These are phyloP conservation scores for Galeopsomyia nigrocyanea DNA, from an alignment of 2,888 invertebrate genomes.

Conservation along the genomic window DNA sequence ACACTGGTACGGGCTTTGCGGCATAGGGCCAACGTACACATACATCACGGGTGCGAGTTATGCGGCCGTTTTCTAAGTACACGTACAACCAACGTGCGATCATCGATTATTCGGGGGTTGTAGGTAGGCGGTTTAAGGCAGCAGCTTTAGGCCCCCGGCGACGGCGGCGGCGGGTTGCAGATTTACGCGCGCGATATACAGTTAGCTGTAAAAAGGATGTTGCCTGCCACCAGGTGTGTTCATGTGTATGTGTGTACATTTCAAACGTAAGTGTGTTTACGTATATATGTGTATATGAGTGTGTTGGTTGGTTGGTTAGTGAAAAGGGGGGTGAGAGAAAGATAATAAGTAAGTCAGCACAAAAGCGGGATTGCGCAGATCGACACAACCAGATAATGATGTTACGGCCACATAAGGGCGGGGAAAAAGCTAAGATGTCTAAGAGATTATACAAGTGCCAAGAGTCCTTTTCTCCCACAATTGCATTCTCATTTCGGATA, in stretches of 20 bases:
- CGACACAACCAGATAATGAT: slow-evolving; percentile 49
- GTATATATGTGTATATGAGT: neutral
- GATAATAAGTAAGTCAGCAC: slow-evolving; percentile 53
- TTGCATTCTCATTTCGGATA: slow-evolving; percentile 46
- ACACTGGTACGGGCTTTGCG: neutral
- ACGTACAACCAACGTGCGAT: slow-evolving; percentile 14
- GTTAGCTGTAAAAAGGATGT: slow-evolving; percentile 47
- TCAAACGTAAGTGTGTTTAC: neutral
- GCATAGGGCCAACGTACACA: neutral
- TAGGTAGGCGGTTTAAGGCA: slow-evolving; percentile 1
- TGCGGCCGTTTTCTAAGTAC: neutral
- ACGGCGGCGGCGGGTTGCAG: slow-evolving; percentile 13
- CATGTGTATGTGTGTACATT: slow-evolving; percentile 19
- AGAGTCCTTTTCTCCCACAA: slow-evolving; percentile 30
- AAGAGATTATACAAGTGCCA: slow-evolving; percentile 39
- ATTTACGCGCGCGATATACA: slow-evolving; percentile 44
- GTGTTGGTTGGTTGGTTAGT: neutral
- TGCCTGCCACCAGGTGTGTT: slow-evolving; percentile 47
- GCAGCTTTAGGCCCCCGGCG: neutral
- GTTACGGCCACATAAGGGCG: slow-evolving; percentile 32
- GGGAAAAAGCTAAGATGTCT: slow-evolving; percentile 44
- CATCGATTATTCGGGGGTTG: slow-evolving; percentile 39
- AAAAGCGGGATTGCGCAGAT: slow-evolving; percentile 54
- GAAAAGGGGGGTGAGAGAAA: slow-evolving; percentile 27
- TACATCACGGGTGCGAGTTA: slow-evolving; percentile 24